Evolutionary conservation across 2,113 vertebrate species (phyloP), one percentile per base, ranked within the genome.

Genomic region (Gyps fulvus): DNA sequence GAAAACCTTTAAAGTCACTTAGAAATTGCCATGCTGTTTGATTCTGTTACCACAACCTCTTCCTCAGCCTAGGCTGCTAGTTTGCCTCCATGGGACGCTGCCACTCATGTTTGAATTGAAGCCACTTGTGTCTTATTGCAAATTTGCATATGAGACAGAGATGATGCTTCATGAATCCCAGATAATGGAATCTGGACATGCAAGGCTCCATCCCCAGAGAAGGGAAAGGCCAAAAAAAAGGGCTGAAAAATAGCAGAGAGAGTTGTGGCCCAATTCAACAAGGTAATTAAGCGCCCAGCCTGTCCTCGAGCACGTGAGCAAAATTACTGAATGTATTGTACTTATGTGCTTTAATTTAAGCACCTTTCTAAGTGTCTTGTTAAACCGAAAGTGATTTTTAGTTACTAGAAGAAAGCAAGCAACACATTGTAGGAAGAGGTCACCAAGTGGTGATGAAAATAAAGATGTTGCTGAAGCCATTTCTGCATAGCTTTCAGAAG

Each of bases 121-220:
- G 77, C 94, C 91, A 92, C 91, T 95, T 97, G 67, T 96, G 78
- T 96, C 94, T 95, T 89, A 95, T 65, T 95, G 90, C 94, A 97
- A 95, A 97, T 97, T 91, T 97, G 82, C 95, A 97, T 94, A 88
- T 89, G 78, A 97, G 96, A 93, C 86, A 94, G 93, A 98, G 83
- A 95, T 95, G 84, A 89, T 96, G 95, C 96, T 96, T 97, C 95
- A 89, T 63, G 83, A 95, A 92, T 96, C 90, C 92, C 72, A 94
- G 95, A 96, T 97, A 95, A 96, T 95, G 88, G 93, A 95, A 85
- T 94, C 86, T 97, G 96, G 95, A 95, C 86, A 62, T 74, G 89
- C 72, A 89, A 94, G 91, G 70, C 89, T 90, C 94, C 62, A 88
- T 95, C 90, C 63, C 69, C 34, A 88, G 87, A 93, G 83, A 62